A percentile compares a stretch with the other conserved stretches of the same genome.
Evolutionary conservation across 2,797 vertebrate genomes (phyloP).

Genomic region (Ibycter americanus): DNA sequence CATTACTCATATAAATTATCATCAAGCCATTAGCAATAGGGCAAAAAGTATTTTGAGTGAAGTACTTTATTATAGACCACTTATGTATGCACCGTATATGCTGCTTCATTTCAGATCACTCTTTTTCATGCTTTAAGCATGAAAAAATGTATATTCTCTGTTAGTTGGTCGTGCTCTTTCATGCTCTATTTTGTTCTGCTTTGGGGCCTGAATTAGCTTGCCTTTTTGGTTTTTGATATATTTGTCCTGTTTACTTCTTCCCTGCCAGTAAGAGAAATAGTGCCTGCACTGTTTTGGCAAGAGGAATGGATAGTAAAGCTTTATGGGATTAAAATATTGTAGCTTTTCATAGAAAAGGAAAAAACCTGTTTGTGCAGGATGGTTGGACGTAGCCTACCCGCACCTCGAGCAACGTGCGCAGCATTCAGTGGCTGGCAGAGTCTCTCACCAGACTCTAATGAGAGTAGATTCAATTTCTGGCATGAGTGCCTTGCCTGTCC

Average conservation of each 20-base stretch:
- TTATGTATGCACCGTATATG: too few species aligned
- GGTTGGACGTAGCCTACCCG: background rate
- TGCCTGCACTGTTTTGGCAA: background rate
- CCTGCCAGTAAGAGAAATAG: background rate
- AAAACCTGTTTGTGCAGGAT: background rate
- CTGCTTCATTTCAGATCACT: background rate
- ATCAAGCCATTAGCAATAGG: background rate
- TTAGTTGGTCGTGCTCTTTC: background rate
- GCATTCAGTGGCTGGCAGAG: background rate
- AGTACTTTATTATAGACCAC: background rate
- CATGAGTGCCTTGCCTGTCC: background rate
- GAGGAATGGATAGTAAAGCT: background rate
- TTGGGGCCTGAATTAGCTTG: background rate
- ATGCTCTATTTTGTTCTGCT: background rate
- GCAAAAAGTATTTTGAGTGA: background rate
- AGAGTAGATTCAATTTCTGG: background rate
- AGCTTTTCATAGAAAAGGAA: background rate
- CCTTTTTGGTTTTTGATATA: background rate
- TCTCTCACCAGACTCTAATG: background rate
- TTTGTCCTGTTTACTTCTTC: background rate
- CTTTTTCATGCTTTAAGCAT: background rate
- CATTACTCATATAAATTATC: background rate
- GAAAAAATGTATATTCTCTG: accelerated
- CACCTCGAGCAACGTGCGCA: background rate
- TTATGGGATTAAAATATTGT: background rate